Percentiles rank a stretch among this genome's conserved stretches.
Evolutionary conservation across 2,113 vertebrate species (phyloP).

Genomic region (Hydropotes inermis): DNA sequence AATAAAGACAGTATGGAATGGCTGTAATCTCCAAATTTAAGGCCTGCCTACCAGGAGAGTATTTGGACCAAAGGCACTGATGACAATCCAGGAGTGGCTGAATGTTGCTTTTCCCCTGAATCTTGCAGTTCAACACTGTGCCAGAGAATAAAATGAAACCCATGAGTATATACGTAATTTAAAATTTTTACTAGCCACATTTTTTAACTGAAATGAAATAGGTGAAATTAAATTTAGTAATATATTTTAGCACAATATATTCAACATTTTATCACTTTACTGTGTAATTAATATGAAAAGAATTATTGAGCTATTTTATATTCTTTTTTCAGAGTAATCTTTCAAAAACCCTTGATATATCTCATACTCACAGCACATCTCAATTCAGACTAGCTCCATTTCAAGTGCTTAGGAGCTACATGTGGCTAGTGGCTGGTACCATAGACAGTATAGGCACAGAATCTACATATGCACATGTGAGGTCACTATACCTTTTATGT

Average conservation of each 20-base stretch:
- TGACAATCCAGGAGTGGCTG: neutral
- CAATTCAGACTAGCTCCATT: neutral
- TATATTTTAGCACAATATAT: neutral
- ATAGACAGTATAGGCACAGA: neutral
- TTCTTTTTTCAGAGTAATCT: neutral
- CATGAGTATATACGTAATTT: neutral
- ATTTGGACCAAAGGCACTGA: neutral
- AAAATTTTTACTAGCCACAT: neutral
- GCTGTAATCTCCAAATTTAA: neutral
- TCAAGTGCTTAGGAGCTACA: neutral
- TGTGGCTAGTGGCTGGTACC: neutral
- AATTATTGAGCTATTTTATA: neutral
- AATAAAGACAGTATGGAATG: neutral
- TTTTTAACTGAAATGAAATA: neutral
- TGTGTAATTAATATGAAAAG: constrained; percentile 11
- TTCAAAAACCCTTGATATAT: neutral
- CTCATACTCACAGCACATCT: neutral
- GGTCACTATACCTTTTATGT: neutral
- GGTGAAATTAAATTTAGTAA: neutral
- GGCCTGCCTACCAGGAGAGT: neutral
- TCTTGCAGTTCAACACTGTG: neutral
- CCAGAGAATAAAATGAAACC: neutral
- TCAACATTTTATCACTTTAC: neutral
- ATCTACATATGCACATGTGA: neutral
- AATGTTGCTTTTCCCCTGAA: neutral